phyloP scores from a whole-genome alignment of 2,888 invertebrate genomes.

The Caenorhabditis sp. region DNA sequence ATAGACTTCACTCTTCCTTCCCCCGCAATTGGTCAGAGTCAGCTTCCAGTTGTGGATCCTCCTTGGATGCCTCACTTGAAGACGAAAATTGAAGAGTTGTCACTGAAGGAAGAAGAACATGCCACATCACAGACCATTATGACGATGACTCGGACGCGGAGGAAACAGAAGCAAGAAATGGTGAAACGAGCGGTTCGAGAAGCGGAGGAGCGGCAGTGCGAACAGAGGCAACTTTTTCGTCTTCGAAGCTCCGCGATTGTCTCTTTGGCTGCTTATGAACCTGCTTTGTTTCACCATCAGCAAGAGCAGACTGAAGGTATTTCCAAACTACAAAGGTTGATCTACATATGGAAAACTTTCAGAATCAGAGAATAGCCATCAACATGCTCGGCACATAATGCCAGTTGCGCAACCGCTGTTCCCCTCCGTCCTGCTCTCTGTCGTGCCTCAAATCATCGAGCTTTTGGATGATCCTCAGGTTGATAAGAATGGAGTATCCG shows the following conservation, averaged over 20 bases:
- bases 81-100: conserved; percentile 98
- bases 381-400: conserved; percentile 86
- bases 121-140: conserved; percentile 86
- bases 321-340: not conserved
- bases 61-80: conserved; percentile 99
- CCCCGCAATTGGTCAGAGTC: conserved; percentile 95
- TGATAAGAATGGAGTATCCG: conserved; percentile 92
- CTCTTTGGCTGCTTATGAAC: conserved; percentile 96
- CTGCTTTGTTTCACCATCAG: conserved; percentile 89
- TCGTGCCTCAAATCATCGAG: conserved; percentile 95
- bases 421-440: conserved; percentile 96
- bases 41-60: conserved; percentile 88
- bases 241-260: conserved; percentile 97
- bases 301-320: conserved; percentile 70
- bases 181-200: conserved; percentile 95
- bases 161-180: conserved; percentile 98
- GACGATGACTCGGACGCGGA: conserved; percentile 97
- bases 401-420: conserved; percentile 96
- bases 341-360: conserved; percentile 6
- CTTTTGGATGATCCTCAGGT: conserved; percentile 97
- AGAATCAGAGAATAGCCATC: conserved; percentile 75
- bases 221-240: conserved; percentile 71
- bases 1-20: conserved; percentile 99
- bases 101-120: conserved; percentile 94
- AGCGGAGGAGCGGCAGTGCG: conserved; percentile 90